phyloP scores from a whole-genome alignment of 2,888 invertebrate genomes.

The Dinocampus coccinellae region DNA sequence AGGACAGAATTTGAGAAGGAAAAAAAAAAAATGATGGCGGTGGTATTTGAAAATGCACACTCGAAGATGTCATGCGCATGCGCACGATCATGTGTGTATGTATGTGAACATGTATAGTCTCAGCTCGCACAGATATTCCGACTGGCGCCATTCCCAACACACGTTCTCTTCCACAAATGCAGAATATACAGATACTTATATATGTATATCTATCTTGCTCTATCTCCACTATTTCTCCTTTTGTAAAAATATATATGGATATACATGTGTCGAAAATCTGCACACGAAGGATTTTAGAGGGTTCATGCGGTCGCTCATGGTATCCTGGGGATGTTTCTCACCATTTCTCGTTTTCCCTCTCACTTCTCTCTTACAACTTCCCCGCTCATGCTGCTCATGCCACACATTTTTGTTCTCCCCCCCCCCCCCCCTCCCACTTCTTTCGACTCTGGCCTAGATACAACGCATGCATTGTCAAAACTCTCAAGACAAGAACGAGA shows the following conservation, averaged over 20 bases:
- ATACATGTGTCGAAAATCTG: slow-evolving; percentile 10
- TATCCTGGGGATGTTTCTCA: slow-evolving; percentile 28
- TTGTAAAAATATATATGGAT: neutral
- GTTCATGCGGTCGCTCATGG: slow-evolving; percentile 25
- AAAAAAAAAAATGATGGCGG: slow-evolving; percentile 44
- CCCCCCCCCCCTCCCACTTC: no score
- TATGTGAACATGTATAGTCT: slow-evolving; percentile 10
- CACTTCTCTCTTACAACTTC: neutral
- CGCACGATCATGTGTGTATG: slow-evolving; percentile 17
- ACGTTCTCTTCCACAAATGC: slow-evolving; percentile 12
- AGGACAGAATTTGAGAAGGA: slow-evolving; percentile 8
- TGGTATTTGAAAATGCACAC: slow-evolving; percentile 44
- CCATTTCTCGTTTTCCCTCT: slow-evolving; percentile 27
- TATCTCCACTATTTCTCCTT: neutral
- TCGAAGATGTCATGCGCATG: slow-evolving; percentile 43
- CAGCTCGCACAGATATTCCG: slow-evolving; percentile 46
- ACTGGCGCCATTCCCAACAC: slow-evolving; percentile 17
- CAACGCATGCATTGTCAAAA: slow-evolving; percentile 20
- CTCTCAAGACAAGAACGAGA: slow-evolving; percentile 1
- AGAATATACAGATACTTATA: slow-evolving; percentile 5
- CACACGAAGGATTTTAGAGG: slow-evolving; percentile 24
- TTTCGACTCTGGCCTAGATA: slow-evolving; percentile 19
- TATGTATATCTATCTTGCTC: neutral
- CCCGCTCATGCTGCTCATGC: neutral
- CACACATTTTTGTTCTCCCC: slow-evolving; percentile 9